Evolutionary conservation across 2,113 vertebrate genomes (phyloP).

Genomic region (Pelecanoides urinatrix): DNA sequence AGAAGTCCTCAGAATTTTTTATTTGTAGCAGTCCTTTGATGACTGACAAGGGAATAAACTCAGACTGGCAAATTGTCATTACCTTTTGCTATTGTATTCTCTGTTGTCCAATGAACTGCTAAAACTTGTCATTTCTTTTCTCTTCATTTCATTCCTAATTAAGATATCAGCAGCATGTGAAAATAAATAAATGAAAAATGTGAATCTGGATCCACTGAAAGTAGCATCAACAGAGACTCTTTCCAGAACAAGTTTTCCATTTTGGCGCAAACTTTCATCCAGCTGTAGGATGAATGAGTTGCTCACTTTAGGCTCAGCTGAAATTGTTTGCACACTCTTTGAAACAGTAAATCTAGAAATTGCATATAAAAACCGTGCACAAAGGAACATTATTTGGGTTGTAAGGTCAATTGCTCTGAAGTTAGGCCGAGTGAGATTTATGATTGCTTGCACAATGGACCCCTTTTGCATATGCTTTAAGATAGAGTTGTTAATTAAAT

Average conservation of each 20-base stretch:
- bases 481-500: not conserved
- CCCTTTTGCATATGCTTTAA: not conserved
- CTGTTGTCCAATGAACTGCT: not conserved
- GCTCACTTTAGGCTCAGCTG: not conserved
- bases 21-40: not conserved
- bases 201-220: not conserved
- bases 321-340: not conserved
- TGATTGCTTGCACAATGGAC: not conserved
- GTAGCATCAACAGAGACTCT: not conserved
- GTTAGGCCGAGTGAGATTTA: slow-evolving; percentile 7
- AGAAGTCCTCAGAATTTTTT: not conserved
- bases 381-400: slow-evolving; percentile 18
- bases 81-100: not conserved
- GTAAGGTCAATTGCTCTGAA: slow-evolving; percentile 26
- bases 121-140: not conserved
- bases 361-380: not conserved
- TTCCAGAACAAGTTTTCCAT: not conserved
- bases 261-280: not conserved
- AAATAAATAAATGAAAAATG: not conserved
- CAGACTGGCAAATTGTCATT: not conserved
- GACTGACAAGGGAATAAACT: not conserved
- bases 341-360: slow-evolving; percentile 29
- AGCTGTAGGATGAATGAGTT: not conserved
- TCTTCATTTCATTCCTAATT: not conserved
- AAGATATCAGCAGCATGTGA: not conserved